Evolutionary conservation across 2,888 invertebrate species (phyloP).

Genomic region (Halocaridina rubra): DNA sequence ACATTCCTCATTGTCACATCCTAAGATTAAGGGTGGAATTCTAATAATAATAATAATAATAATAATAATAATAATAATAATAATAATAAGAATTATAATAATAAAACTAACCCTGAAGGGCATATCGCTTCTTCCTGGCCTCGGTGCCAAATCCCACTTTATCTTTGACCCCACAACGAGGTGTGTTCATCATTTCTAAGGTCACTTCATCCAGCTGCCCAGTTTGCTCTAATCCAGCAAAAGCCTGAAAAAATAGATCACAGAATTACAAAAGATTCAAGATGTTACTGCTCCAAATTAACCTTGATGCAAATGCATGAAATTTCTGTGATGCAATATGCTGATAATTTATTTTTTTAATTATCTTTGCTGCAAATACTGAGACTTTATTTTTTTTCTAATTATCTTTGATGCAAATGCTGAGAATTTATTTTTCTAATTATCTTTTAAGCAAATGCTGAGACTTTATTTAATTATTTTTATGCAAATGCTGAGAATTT

Average conservation of each 20-base stretch:
- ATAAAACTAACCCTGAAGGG: conserved; percentile 68
- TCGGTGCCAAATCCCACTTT: conserved; percentile 67
- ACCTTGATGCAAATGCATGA: too few species aligned
- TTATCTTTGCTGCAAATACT: neutral
- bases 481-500: neutral
- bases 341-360: neutral
- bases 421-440: too few species aligned
- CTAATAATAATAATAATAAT: too few species aligned
- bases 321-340: neutral
- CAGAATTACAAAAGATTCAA: neutral
- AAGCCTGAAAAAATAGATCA: conserved; percentile 48
- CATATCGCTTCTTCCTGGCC: conserved; percentile 68
- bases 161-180: conserved; percentile 69
- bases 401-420: too few species aligned
- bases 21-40: neutral
- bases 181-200: conserved; percentile 68
- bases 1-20: too few species aligned
- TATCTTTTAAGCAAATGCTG: neutral
- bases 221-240: conserved; percentile 68
- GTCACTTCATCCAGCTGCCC: conserved; percentile 68
- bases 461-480: neutral
- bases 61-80: too few species aligned
- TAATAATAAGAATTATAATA: too few species aligned
- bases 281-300: neutral
- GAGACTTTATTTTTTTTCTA: too few species aligned